Conservation (phyloP, 2,888 invertebrate species). For the Campaea margaritaria region DNA sequence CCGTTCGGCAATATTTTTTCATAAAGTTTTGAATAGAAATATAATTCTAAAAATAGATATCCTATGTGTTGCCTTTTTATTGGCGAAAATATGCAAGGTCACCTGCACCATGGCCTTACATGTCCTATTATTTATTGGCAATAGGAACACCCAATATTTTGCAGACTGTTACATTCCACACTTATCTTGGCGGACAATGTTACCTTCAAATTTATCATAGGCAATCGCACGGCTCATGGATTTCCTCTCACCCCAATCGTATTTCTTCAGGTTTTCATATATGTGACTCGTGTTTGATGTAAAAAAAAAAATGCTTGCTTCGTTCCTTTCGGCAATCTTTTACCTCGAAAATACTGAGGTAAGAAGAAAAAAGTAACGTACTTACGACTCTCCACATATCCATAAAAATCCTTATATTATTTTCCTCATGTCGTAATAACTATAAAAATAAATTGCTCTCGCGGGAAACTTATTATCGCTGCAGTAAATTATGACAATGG, state of each 20-base stretch:
- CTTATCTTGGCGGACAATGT: conserved; percentile 42
- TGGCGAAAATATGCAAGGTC: not conserved
- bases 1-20: not conserved
- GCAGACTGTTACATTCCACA: conserved; percentile 43
- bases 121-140: too few relatives aligned
- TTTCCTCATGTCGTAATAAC: conserved; percentile 31
- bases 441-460: conserved; percentile 39
- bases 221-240: conserved; percentile 36
- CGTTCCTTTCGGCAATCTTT: conserved; percentile 16
- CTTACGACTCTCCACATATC: conserved; percentile 9
- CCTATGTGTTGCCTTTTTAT: not conserved
- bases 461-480: conserved; percentile 35
- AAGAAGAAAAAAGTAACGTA: conserved; percentile 17
- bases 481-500: conserved; percentile 38
- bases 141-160: conserved; percentile 41
- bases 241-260: conserved; percentile 31
- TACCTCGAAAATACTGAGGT: conserved; percentile 20
- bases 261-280: conserved; percentile 33
- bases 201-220: conserved; percentile 38
- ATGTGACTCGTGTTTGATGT: conserved; percentile 17
- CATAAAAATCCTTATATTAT: conserved; percentile 20
- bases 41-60: too few relatives aligned
- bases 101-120: not conserved
- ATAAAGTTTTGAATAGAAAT: not conserved
- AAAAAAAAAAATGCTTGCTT: conserved; percentile 22